phyloP scores from a whole-genome alignment of 2,888 invertebrate species.

The Labia minor region DNA sequence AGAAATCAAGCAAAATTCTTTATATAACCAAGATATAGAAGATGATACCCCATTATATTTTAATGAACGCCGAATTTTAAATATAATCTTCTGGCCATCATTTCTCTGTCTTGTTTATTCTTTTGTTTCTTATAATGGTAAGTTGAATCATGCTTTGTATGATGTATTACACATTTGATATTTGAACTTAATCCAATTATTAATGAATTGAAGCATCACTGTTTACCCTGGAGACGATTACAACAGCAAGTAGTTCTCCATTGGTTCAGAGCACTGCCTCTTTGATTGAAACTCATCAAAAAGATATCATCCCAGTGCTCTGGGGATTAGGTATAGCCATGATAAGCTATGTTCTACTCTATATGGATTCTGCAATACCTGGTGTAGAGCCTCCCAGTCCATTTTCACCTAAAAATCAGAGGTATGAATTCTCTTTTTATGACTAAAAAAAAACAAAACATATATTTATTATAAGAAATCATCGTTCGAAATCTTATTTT shows the following conservation, averaged over 20 bases:
- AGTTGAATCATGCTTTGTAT: background rate
- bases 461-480: no score
- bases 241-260: no score
- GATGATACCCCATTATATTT: background rate
- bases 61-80: background rate
- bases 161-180: background rate
- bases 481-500: no score
- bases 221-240: no score
- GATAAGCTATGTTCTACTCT: conserved; percentile 48
- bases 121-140: background rate
- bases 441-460: no score
- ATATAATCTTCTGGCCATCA: background rate
- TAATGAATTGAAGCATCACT: background rate
- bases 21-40: background rate
- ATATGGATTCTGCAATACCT: conserved; percentile 49
- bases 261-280: no score
- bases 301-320: conserved; percentile 18
- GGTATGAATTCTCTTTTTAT: conserved; percentile 34
- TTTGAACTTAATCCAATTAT: background rate
- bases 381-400: conserved; percentile 49
- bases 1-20: background rate
- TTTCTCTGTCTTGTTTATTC: background rate
- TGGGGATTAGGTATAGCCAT: conserved; percentile 40
- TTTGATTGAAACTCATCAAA: background rate
- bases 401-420: conserved; percentile 42